A percentile compares a stretch with the other conserved stretches of the same genome.
These are phyloP conservation scores for Bos taurus DNA, from an alignment of 2,113 vertebrate genomes.

Conservation along the genomic window ARS-UCD2.0 NC_037330.1:108346501-108347000, in stretches of 20 bases:
- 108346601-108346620: background rate
- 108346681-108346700: background rate
- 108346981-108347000: background rate
- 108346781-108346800: background rate
- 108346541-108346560: background rate
- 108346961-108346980: background rate
- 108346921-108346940: background rate
- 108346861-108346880: background rate
- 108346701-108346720: background rate
- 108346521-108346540: background rate
- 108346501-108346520: background rate
- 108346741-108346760: background rate
- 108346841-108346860: background rate
- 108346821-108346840: background rate
- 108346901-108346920: background rate
- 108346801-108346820: background rate
- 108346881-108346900: background rate
- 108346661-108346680: background rate
- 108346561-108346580: background rate
- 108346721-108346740: background rate
- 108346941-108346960: background rate
- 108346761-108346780: background rate
- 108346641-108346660: background rate
- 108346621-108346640: background rate
- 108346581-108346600: too few relatives aligned